Conservation (phyloP, 2,888 invertebrate genomes). For the Apotomis turbidana region DNA sequence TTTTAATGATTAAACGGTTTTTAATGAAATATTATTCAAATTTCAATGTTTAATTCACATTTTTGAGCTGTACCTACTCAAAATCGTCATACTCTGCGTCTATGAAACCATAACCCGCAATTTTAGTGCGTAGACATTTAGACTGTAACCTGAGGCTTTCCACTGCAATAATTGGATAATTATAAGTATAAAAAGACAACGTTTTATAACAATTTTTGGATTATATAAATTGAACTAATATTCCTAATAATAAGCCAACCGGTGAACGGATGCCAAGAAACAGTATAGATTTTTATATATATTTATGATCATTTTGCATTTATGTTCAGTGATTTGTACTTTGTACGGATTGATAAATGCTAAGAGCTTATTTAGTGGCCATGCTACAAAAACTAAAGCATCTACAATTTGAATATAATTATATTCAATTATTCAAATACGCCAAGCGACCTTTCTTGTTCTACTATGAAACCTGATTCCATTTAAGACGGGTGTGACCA, state of each 20-base stretch:
- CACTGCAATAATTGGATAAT: conserved; percentile 56
- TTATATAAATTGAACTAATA: conserved; percentile 49
- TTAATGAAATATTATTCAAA: too few species aligned
- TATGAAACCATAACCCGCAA: conserved; percentile 29
- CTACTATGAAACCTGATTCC: too few species aligned
- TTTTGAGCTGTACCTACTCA: not conserved
- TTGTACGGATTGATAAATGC: conserved; percentile 16
- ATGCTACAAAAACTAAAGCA: conserved; percentile 7
- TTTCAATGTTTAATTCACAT: too few species aligned
- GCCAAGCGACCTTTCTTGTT: too few species aligned
- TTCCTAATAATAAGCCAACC: conserved; percentile 63
- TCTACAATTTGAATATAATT: not conserved
- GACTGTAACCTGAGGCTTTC: conserved; percentile 75
- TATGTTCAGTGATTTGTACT: conserved; percentile 17
- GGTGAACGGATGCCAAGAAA: conserved; percentile 63
- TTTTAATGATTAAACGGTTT: too few species aligned
- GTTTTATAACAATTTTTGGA: conserved; percentile 52
- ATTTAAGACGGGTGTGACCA: too few species aligned
- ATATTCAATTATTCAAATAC: too few species aligned
- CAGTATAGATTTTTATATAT: conserved; percentile 37
- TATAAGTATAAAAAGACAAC: conserved; percentile 61
- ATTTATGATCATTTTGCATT: conserved; percentile 30
- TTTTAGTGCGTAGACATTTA: conserved; percentile 62
- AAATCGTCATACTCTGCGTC: conserved; percentile 19
- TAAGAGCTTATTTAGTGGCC: conserved; percentile 1